These are phyloP conservation scores for Valencia hispanica DNA, from an alignment of 2,797 vertebrate species.

Conservation along the genomic window DNA sequence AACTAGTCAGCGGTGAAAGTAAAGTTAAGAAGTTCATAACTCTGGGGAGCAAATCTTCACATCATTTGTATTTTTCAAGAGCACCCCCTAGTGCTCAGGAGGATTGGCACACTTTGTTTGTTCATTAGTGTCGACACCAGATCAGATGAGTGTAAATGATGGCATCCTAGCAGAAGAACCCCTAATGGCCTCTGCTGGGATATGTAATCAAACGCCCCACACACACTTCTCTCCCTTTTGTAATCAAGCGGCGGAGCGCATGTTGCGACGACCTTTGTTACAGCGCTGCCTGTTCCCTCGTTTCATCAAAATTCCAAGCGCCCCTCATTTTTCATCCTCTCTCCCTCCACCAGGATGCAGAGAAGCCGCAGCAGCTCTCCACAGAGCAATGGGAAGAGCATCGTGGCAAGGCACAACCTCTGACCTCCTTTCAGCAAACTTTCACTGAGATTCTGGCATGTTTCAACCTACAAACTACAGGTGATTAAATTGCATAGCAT, in stretches of 20 bases:
- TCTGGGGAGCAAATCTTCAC: slow-evolving; percentile 31
- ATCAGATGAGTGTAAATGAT: slow-evolving; percentile 71
- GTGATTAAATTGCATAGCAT: neutral
- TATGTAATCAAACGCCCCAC: slow-evolving; percentile 75
- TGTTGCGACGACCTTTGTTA: slow-evolving; percentile 79
- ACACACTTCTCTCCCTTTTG: slow-evolving; percentile 71
- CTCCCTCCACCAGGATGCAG: slow-evolving; percentile 51
- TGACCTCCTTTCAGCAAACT: slow-evolving; percentile 47
- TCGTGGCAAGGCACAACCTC: slow-evolving; percentile 62
- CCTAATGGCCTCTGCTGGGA: slow-evolving; percentile 78
- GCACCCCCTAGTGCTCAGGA: slow-evolving; percentile 77
- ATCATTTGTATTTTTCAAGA: slow-evolving; percentile 43
- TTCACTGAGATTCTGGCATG: slow-evolving; percentile 10
- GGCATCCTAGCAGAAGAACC: slow-evolving; percentile 65
- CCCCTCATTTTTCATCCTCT: slow-evolving; percentile 77
- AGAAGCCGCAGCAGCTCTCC: slow-evolving; percentile 68
- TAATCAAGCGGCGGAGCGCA: slow-evolving; percentile 76
- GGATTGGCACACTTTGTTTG: slow-evolving; percentile 45
- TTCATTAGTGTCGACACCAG: slow-evolving; percentile 60
- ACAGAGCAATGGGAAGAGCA: slow-evolving; percentile 59
- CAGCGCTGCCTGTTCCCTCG: slow-evolving; percentile 66
- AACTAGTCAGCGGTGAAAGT: neutral
- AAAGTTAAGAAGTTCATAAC: slow-evolving; percentile 29
- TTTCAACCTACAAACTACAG: slow-evolving; percentile 21
- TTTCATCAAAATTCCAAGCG: slow-evolving; percentile 81